These are phyloP conservation scores for Argyresthia goedartella DNA, from an alignment of 2,888 invertebrate species.

Conservation along the genomic window DNA sequence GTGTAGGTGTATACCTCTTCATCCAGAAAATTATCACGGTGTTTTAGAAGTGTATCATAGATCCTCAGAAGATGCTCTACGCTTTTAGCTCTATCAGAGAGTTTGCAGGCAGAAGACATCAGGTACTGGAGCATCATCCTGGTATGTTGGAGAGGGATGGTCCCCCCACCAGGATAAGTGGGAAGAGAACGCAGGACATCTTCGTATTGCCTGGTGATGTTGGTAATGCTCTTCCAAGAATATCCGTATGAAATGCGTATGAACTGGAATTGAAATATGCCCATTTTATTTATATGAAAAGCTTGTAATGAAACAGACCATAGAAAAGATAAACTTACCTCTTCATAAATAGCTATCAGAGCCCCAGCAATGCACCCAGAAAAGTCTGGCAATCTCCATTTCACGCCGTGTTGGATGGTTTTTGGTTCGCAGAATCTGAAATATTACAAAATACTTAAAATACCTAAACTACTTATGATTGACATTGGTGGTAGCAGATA, in stretches of 20 bases:
- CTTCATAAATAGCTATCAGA: constrained; percentile 72
- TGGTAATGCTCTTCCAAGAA: constrained; percentile 69
- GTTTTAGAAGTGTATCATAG: constrained; percentile 43
- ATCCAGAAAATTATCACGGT: constrained; percentile 76
- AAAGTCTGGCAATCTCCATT: constrained; percentile 84
- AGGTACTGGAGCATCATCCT: constrained; percentile 70
- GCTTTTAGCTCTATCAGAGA: constrained; percentile 58
- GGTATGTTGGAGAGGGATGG: constrained; percentile 70
- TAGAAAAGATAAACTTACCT: constrained; percentile 43
- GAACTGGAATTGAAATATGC: constrained; percentile 30
- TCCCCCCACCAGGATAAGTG: constrained; percentile 76
- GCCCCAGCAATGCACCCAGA: constrained; percentile 79
- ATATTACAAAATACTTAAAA: constrained; percentile 4
- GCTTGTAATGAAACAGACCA: neutral
- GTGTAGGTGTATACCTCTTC: constrained; percentile 76
- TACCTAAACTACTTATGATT: neutral
- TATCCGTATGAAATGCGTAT: constrained; percentile 71
- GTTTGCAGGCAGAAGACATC: constrained; percentile 39
- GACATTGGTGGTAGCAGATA: neutral
- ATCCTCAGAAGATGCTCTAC: constrained; percentile 75
- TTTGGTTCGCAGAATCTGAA: constrained; percentile 60
- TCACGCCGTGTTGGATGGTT: constrained; percentile 69
- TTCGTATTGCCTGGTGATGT: constrained; percentile 68
- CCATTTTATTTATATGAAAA: neutral
- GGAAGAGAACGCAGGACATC: constrained; percentile 61